These are phyloP conservation scores for Lophura nycthemera DNA, from an alignment of 2,113 vertebrate genomes.

Conservation along the genomic window DNA sequence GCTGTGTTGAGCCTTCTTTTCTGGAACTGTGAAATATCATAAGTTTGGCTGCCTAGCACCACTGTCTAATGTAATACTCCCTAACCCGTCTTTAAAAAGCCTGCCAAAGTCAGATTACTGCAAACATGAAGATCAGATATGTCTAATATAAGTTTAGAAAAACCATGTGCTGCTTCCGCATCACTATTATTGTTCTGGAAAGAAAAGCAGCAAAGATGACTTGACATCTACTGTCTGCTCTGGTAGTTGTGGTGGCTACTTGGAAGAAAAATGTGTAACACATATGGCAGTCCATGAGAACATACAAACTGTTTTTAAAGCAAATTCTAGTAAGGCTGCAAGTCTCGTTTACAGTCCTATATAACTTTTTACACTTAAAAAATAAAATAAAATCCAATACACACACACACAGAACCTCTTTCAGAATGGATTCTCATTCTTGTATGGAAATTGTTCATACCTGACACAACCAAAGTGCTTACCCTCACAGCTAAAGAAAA, in stretches of 20 bases:
- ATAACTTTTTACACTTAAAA: neutral
- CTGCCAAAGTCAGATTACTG: slow-evolving; percentile 69
- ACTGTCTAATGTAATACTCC: slow-evolving; percentile 64
- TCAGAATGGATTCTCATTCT: neutral
- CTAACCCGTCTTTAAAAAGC: slow-evolving; percentile 48
- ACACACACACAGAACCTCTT: neutral
- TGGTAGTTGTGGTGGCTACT: neutral
- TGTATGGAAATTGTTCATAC: neutral
- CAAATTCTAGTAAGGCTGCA: neutral
- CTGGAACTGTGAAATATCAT: slow-evolving; percentile 67
- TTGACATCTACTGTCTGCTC: slow-evolving; percentile 61
- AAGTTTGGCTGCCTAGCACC: slow-evolving; percentile 60
- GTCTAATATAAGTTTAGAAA: slow-evolving; percentile 61
- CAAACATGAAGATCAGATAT: slow-evolving; percentile 70
- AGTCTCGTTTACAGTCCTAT: neutral
- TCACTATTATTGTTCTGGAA: slow-evolving; percentile 51
- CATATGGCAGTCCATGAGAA: neutral
- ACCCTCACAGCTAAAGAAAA: neutral
- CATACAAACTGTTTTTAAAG: neutral
- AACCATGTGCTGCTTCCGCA: slow-evolving; percentile 44
- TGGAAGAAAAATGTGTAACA: neutral
- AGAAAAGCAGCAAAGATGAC: slow-evolving; percentile 25
- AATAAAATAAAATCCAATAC: neutral
- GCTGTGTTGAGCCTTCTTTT: slow-evolving; percentile 39
- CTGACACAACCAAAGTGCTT: neutral